Percentiles rank a stretch among this genome's conserved stretches.
Evolutionary conservation across 2,888 invertebrate genomes (phyloP).

Genomic region (Brachypterus glaber): DNA sequence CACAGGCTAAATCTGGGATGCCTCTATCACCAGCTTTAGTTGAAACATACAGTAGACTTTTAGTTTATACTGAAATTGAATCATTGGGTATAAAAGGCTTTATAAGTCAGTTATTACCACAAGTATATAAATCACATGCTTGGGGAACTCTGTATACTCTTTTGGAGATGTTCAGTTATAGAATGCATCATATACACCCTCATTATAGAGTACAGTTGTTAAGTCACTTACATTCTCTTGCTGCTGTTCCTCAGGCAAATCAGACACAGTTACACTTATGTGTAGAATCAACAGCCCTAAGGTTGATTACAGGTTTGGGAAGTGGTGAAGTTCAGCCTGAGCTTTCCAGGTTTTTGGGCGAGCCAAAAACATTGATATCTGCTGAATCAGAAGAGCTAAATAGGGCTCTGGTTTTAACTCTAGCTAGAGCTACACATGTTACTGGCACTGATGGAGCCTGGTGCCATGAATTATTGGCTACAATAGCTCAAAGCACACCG

Average conservation of each 20-base stretch:
- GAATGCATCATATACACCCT: slow-evolving; percentile 93
- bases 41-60: slow-evolving; percentile 84
- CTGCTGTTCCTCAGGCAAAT: slow-evolving; percentile 87
- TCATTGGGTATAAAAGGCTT: slow-evolving; percentile 94
- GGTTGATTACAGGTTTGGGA: slow-evolving; percentile 52
- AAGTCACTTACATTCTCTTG: slow-evolving; percentile 83
- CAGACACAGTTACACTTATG: slow-evolving; percentile 91
- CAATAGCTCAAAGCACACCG: slow-evolving; percentile 89
- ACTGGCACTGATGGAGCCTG: slow-evolving; percentile 79
- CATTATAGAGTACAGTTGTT: slow-evolving; percentile 89
- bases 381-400: slow-evolving; percentile 94
- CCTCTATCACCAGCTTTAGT: slow-evolving; percentile 85
- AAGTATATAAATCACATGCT: slow-evolving; percentile 71
- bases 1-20: slow-evolving; percentile 75
- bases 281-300: slow-evolving; percentile 39
- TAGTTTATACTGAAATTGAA: slow-evolving; percentile 95
- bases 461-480: slow-evolving; percentile 81
- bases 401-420: slow-evolving; percentile 81
- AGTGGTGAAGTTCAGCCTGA: slow-evolving; percentile 92
- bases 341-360: slow-evolving; percentile 81
- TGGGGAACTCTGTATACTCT: slow-evolving; percentile 95
- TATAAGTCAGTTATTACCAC: slow-evolving; percentile 85
- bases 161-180: slow-evolving; percentile 92
- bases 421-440: slow-evolving; percentile 89
- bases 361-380: slow-evolving; percentile 84